Percentiles rank a stretch among this genome's conserved stretches.
Conservation (phyloP, 2,797 vertebrate species). For the Melanogrammus aeglefinus region DNA sequence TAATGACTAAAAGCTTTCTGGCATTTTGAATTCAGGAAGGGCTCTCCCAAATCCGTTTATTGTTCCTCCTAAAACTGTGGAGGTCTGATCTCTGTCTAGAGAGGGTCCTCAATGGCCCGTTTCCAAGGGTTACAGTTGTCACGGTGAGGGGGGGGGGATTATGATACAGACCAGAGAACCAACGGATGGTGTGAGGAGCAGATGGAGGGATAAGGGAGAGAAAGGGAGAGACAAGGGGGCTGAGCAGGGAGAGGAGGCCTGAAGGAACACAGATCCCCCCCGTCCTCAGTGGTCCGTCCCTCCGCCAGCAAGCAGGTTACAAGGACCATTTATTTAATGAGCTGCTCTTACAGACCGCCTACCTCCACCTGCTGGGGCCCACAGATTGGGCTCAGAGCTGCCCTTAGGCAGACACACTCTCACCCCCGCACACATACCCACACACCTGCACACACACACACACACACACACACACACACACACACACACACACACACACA, state of each 20-base stretch:
- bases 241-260: conserved; percentile 16
- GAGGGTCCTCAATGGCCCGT: background rate
- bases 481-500: too few relatives aligned
- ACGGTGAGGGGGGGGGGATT: background rate
- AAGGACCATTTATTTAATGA: conserved; percentile 3
- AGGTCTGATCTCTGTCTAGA: background rate
- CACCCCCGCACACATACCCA: too few relatives aligned
- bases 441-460: too few relatives aligned
- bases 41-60: too few relatives aligned
- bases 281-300: conserved; percentile 10
- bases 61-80: too few relatives aligned
- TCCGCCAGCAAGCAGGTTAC: background rate
- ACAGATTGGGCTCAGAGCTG: background rate
- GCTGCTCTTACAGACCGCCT: background rate
- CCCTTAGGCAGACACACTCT: background rate
- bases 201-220: background rate
- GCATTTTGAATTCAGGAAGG: too few relatives aligned
- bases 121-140: conserved; percentile 8
- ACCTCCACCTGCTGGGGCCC: conserved; percentile 1
- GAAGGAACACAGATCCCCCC: conserved; percentile 52
- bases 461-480: too few relatives aligned
- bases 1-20: background rate
- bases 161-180: background rate
- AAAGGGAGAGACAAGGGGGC: conserved; percentile 1
- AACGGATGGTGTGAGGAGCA: background rate